A percentile compares a stretch with the other conserved stretches of the same genome.
Conservation (phyloP, 2,113 vertebrate species). For the Pterocles burchelli region DNA sequence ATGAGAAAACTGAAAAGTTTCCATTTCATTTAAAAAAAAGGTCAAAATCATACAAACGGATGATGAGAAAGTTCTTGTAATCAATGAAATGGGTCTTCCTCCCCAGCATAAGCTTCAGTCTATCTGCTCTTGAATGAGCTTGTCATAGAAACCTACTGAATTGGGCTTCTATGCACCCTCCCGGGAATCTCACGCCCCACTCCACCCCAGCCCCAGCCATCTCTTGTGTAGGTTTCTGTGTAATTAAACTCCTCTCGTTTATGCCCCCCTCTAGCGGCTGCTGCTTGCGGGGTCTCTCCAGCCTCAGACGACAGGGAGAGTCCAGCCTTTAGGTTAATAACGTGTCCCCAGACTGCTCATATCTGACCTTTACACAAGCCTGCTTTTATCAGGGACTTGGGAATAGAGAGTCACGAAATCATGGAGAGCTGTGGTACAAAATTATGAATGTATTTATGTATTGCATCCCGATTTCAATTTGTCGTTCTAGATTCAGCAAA, state of each 20-base stretch:
- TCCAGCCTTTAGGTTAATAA: background rate
- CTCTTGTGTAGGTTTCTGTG: background rate
- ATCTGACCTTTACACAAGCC: background rate
- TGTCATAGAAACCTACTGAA: background rate
- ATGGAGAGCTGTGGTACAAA: background rate
- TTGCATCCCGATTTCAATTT: background rate
- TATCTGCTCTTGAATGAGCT: background rate
- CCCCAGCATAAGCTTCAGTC: background rate
- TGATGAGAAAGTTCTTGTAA: background rate
- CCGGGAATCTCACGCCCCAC: background rate
- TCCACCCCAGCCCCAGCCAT: background rate
- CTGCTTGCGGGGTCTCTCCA: background rate
- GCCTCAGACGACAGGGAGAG: background rate
- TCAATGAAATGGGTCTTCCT: background rate
- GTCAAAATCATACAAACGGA: background rate
- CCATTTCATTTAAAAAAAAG: slow-evolving; percentile 26
- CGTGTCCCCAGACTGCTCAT: accelerated
- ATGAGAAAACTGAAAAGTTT: background rate
- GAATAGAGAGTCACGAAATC: background rate
- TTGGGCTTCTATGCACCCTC: background rate
- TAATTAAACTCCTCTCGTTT: background rate
- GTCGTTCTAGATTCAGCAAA: background rate
- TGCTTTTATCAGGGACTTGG: background rate
- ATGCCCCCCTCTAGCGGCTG: background rate
- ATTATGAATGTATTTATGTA: background rate